Base-by-base conservation (phyloP, 2,113 vertebrate genomes). In the Indicator maculatus region DNA sequence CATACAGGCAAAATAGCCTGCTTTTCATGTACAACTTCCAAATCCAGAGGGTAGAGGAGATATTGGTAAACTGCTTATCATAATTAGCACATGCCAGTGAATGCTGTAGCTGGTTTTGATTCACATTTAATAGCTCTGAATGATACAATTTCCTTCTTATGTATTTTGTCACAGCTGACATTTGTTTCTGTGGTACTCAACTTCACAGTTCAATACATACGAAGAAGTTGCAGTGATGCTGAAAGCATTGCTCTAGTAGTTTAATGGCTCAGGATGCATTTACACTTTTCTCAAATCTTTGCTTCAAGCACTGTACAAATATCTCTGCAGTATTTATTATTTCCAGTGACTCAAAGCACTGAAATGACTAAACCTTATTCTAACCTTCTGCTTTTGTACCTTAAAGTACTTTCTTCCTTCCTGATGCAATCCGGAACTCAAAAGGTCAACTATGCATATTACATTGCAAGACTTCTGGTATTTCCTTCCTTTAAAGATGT, bases 401-500 rank as follows among this genome's bases (percentile, higher is more conserved):
- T 78, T 27, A 9, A 93, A 95, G n/a, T 58, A 65, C 45, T 77
- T 86, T 72, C 33, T 64, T 89, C 36, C 52, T 65, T 90, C 86
- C 69, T 70, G 45, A 71, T 60, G 53, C 39, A 81, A 63, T 59
- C 64, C 0, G 5, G 71, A 88, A 89, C 82, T 83, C 77, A n/a
- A 80, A 95, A 95, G 81, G 60, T 83, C 88, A 94, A 53, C 77
- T 70, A 31, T 45, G 70, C 38, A 60, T 83, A 70, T 78, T 75
- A 60, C 33, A 82, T 64, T 74, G 74, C 75, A 77, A 72, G 39
- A 21, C 9, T 90, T 88, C 44, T 69, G 70, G 15, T 56, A 66
- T 85, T 91, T 89, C 82, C 66, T 80, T 89, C 56, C 75, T 92
- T 89, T 83, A 86, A 90, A 91, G n/a, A 15, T 55, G 16, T 38